A percentile compares a stretch with the other conserved stretches of the same genome.
Conservation (phyloP, 2,113 vertebrate genomes). For the Vombatus ursinus region DNA sequence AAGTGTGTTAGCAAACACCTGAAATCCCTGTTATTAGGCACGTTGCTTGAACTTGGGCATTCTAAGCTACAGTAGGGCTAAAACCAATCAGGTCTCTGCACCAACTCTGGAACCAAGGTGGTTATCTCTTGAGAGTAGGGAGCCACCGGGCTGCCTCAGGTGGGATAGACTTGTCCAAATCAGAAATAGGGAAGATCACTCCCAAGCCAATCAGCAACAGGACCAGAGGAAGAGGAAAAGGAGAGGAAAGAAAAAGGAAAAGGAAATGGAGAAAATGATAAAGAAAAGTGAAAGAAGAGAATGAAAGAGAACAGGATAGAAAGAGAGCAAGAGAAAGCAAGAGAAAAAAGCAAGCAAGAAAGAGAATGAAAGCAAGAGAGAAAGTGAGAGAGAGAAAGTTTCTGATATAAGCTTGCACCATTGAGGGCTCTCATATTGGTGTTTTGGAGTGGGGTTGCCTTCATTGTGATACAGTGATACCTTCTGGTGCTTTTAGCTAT, state of each 20-base stretch:
- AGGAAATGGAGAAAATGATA: background rate
- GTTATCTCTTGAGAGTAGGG: no score
- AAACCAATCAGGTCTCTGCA: no score
- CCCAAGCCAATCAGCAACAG: background rate
- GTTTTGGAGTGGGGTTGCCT: background rate
- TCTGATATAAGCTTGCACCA: background rate
- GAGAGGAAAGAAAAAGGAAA: background rate
- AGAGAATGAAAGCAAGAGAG: background rate
- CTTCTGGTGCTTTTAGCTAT: background rate
- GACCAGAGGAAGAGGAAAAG: background rate
- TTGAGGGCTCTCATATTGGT: background rate
- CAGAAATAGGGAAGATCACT: background rate
- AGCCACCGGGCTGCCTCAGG: no score
- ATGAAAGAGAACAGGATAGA: background rate
- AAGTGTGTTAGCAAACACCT: no score
- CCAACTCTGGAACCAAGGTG: no score
- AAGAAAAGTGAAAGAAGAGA: background rate
- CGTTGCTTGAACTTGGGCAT: no score
- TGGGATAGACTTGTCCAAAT: background rate
- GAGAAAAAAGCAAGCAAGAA: background rate
- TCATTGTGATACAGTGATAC: fast-evolving
- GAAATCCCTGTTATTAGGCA: no score
- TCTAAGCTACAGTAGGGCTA: no score
- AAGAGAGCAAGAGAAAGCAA: background rate
- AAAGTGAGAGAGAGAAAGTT: background rate